Conservation (phyloP, 2,113 vertebrate genomes). For the Anarhynchus alexandrinus region DNA sequence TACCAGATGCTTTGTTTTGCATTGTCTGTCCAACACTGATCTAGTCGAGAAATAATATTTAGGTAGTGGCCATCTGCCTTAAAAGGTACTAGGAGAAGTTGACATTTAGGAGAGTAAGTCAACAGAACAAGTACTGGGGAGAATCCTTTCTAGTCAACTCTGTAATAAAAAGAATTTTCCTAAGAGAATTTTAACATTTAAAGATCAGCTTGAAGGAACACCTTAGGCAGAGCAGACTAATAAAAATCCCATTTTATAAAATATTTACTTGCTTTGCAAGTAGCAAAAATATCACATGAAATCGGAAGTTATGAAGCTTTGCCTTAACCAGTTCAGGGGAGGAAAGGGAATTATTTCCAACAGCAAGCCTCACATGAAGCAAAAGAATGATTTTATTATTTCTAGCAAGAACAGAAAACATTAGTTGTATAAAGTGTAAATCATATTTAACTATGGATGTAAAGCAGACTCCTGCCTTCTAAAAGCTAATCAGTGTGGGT, state of each 20-base stretch:
- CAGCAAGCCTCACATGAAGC: background rate
- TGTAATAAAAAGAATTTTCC: constrained; percentile 32
- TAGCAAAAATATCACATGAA: background rate
- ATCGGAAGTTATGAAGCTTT: background rate
- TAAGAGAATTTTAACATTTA: constrained; percentile 40
- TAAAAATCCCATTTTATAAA: constrained; percentile 12
- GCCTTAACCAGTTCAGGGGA: background rate
- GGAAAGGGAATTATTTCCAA: background rate
- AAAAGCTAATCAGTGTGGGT: background rate
- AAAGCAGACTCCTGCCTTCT: background rate
- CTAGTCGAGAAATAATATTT: background rate
- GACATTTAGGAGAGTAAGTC: constrained; percentile 30
- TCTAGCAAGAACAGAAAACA: background rate
- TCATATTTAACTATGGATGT: background rate
- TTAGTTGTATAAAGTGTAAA: background rate
- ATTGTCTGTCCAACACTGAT: background rate
- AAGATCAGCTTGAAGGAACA: constrained; percentile 24
- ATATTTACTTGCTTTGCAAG: background rate
- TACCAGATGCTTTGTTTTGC: background rate
- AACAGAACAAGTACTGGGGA: background rate
- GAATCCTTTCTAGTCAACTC: background rate
- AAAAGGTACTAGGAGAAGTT: background rate
- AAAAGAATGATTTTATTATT: background rate
- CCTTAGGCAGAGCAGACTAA: background rate
- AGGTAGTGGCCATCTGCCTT: background rate